Evolutionary conservation across 1,140 invertebrate genomes (phyloP).

Genomic region (Drosophila orena): DNA sequence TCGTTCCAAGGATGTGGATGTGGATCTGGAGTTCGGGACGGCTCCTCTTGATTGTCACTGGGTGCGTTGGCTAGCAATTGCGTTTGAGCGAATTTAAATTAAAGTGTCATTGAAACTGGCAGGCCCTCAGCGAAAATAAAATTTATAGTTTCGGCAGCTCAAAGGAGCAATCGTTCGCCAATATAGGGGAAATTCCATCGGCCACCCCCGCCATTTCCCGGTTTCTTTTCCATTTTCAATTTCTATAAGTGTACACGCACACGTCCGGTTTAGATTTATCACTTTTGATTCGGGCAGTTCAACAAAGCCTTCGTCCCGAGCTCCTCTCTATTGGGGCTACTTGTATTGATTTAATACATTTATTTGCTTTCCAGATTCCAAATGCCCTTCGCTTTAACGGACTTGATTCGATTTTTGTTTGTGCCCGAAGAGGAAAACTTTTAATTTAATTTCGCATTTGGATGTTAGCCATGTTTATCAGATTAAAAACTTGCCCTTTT

Average conservation of each 20-base stretch:
- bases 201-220: constrained; percentile 26
- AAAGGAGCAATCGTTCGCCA: constrained; percentile 23
- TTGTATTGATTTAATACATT: constrained; percentile 81
- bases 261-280: constrained; percentile 80
- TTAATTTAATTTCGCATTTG: constrained; percentile 66
- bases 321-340: constrained; percentile 9
- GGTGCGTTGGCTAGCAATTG: constrained; percentile 78
- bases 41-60: constrained; percentile 64
- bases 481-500: constrained; percentile 69
- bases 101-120: constrained; percentile 82
- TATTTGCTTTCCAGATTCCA: constrained; percentile 50
- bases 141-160: constrained; percentile 76
- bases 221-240: constrained; percentile 65
- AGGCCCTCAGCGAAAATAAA: constrained; percentile 78
- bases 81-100: constrained; percentile 83
- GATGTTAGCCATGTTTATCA: constrained; percentile 55
- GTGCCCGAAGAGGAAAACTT: constrained; percentile 53
- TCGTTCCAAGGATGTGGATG: constrained; percentile 36
- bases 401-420: constrained; percentile 53
- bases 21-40: constrained; percentile 15
- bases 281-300: constrained; percentile 71
- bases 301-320: constrained; percentile 18
- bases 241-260: constrained; percentile 71
- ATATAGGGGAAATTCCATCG: constrained; percentile 19
- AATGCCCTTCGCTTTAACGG: background rate